Evolutionary conservation across 1,140 invertebrate species (phyloP).

Genomic region (Euwallacea fornicatus): DNA sequence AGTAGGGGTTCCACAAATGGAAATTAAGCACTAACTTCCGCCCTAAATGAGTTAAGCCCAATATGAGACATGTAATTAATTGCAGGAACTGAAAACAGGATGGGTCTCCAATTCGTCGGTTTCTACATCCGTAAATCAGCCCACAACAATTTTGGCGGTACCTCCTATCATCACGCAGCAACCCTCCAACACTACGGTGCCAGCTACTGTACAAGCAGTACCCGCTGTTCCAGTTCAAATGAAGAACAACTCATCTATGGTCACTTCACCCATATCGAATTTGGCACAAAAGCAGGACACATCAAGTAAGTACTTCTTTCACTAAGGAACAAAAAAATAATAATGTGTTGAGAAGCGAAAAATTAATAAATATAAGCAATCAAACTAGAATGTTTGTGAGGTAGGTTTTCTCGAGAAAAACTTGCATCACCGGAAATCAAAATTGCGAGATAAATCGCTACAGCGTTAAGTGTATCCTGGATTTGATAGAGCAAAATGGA

Average conservation of each 20-base stretch:
- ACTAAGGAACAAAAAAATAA: conserved; percentile 2
- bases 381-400: no score
- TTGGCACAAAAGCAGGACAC: conserved; percentile 21
- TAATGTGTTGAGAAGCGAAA: neutral
- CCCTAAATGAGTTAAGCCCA: no score
- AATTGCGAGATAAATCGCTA: no score
- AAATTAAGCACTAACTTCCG: neutral
- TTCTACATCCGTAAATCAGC: conserved; percentile 13
- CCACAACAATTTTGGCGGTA: conserved; percentile 16
- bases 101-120: conserved; percentile 19
- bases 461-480: no score
- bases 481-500: no score
- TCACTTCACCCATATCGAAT: conserved; percentile 7
- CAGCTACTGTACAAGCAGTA: conserved; percentile 20
- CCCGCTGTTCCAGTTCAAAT: conserved; percentile 13
- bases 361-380: no score
- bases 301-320: conserved; percentile 29
- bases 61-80: neutral
- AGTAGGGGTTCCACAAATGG: neutral
- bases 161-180: conserved; percentile 32
- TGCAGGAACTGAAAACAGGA: conserved; percentile 29
- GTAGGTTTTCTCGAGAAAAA: no score
- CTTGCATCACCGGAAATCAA: no score
- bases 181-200: conserved; percentile 5
- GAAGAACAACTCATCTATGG: conserved; percentile 1